Evolutionary conservation across 92 coral and sea anemone species (phyloP).

Genomic region (Parazoanthus atlanticus): DNA sequence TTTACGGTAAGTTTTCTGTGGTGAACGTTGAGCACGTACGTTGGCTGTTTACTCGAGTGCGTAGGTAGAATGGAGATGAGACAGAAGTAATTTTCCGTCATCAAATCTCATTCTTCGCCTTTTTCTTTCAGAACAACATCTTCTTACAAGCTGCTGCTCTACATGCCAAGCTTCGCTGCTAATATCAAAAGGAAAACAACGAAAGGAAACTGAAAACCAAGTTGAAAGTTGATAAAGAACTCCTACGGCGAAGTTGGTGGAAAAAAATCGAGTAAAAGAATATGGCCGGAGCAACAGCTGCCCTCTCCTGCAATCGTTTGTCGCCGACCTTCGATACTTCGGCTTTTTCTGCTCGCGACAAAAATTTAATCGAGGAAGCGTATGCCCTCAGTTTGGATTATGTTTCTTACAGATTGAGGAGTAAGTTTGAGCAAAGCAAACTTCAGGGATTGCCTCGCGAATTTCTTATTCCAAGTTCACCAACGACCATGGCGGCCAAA

Average conservation of each 20-base stretch:
- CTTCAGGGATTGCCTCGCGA: slow-evolving; percentile 86
- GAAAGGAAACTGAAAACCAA: slow-evolving; percentile 30
- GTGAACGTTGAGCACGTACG: slow-evolving; percentile 33
- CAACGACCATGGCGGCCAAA: slow-evolving; percentile 73
- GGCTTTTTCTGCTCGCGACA: slow-evolving; percentile 72
- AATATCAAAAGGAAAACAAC: slow-evolving; percentile 13
- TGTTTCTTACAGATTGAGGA: slow-evolving; percentile 86
- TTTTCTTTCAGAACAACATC: slow-evolving; percentile 34
- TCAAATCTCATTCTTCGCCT: slow-evolving; percentile 23
- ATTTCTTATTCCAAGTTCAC: slow-evolving; percentile 87
- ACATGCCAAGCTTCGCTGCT: slow-evolving; percentile 39
- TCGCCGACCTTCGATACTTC: slow-evolving; percentile 78
- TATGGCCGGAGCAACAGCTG: slow-evolving; percentile 99
- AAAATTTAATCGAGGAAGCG: slow-evolving; percentile 64
- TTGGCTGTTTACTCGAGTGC: slow-evolving; percentile 41
- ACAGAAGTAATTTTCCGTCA: slow-evolving; percentile 24
- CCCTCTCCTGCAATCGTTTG: slow-evolving; percentile 74
- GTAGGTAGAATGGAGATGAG: slow-evolving; percentile 41
- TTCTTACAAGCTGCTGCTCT: slow-evolving; percentile 37
- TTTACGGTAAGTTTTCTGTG: slow-evolving; percentile 36
- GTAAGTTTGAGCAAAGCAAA: slow-evolving; percentile 90
- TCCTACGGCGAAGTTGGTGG: slow-evolving; percentile 26
- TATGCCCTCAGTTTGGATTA: slow-evolving; percentile 77
- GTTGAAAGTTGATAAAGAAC: slow-evolving; percentile 36
- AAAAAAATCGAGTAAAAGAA: slow-evolving; percentile 46